A percentile compares a stretch with the other conserved stretches of the same genome.
These are phyloP conservation scores for Dryobota labecula DNA, from an alignment of 2,888 invertebrate genomes.

Conservation along the genomic window DNA sequence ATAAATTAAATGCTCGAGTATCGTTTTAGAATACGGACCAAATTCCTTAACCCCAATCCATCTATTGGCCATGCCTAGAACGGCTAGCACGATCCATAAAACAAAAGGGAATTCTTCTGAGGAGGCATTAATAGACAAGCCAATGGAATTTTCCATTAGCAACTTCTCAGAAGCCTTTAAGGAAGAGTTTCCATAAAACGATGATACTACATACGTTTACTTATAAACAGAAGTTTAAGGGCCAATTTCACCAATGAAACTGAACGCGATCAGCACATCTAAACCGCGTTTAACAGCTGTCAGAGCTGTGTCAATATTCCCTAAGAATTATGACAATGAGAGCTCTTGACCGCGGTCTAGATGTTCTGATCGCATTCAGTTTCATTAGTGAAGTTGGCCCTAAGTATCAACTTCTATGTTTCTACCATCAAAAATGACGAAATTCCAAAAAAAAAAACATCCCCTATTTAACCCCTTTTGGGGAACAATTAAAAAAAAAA, in stretches of 20 bases:
- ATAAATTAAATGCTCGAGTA: conserved; percentile 20
- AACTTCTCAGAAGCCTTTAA: neutral
- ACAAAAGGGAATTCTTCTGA: conserved; percentile 26
- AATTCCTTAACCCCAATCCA: conserved; percentile 20
- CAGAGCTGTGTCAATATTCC: too few species aligned
- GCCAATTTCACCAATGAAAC: too few species aligned
- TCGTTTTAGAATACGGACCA: conserved; percentile 27
- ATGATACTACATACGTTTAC: neutral
- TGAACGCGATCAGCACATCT: too few species aligned
- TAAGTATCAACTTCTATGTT: neutral
- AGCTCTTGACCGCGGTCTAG: too few species aligned
- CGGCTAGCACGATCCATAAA: conserved; percentile 2
- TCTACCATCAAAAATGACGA: neutral
- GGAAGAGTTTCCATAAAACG: neutral
- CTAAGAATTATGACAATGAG: too few species aligned
- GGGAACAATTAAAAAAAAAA: neutral
- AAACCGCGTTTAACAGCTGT: too few species aligned
- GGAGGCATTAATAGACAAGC: neutral
- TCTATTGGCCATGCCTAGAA: neutral
- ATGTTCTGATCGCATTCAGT: too few species aligned
- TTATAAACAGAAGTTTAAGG: neutral
- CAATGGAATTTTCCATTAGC: too few species aligned
- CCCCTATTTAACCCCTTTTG: neutral
- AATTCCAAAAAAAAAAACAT: neutral
- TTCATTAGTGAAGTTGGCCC: too few species aligned